Evolutionary conservation across 2,797 vertebrate species (phyloP).

Genomic region (Sphenodon punctatus): DNA sequence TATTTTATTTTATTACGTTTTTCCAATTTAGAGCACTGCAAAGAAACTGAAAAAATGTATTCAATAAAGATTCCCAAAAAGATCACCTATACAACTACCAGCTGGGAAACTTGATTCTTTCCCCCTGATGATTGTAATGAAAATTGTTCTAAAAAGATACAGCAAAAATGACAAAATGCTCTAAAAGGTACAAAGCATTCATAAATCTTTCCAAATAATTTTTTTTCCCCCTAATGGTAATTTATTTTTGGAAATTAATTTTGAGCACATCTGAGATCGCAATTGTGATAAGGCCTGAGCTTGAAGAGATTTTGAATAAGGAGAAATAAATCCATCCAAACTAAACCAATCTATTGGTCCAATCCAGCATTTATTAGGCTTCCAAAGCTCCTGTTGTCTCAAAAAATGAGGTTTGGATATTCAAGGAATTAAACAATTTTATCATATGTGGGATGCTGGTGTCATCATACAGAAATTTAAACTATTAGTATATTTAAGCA

Average conservation of each 20-base stretch:
- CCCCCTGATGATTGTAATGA: neutral
- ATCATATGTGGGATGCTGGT: accelerated
- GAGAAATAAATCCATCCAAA: too few relatives aligned
- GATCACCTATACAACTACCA: neutral
- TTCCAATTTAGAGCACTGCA: neutral
- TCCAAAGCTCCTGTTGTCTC: neutral
- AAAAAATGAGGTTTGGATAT: neutral
- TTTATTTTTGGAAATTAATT: constrained; percentile 38
- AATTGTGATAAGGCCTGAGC: neutral
- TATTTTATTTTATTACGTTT: neutral
- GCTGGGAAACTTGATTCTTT: neutral
- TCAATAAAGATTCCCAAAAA: constrained; percentile 45
- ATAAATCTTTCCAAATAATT: neutral
- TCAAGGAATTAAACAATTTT: neutral
- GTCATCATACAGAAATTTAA: neutral
- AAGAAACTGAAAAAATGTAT: constrained; percentile 34
- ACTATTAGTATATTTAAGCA: neutral
- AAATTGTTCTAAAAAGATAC: constrained; percentile 26
- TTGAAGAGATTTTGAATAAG: neutral
- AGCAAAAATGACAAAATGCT: neutral
- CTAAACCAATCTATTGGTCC: neutral
- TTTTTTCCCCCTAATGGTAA: neutral
- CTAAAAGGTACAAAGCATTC: neutral
- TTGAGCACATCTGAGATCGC: neutral
- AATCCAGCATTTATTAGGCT: neutral